Conservation (phyloP, 2,113 vertebrate species). For the Planiliza haematocheilus region DNA sequence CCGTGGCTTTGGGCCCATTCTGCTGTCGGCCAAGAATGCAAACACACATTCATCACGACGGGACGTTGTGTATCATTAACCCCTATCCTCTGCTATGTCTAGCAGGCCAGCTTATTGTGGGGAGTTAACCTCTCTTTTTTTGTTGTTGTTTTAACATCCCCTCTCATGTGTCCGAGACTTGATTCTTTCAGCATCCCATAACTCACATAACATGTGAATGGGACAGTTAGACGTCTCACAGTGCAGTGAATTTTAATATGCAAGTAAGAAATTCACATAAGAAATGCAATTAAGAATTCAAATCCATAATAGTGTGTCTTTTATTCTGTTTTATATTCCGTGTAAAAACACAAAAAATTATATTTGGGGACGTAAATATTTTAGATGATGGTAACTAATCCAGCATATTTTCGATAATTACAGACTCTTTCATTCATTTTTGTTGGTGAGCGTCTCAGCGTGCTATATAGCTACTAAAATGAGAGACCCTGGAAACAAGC, state of each 20-base stretch:
- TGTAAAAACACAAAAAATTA: neutral
- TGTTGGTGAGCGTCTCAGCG: neutral
- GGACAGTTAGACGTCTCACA: slow-evolving; percentile 6
- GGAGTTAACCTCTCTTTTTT: slow-evolving; percentile 52
- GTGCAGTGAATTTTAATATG: slow-evolving; percentile 35
- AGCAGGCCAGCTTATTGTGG: slow-evolving; percentile 41
- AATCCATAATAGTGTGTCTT: neutral
- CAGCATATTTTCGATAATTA: slow-evolving; percentile 5
- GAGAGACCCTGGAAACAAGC: slow-evolving; percentile 28
- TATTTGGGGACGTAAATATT: neutral
- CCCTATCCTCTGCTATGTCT: slow-evolving; percentile 61
- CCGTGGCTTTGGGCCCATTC: slow-evolving; percentile 69
- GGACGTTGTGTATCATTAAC: slow-evolving; percentile 69
- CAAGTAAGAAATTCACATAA: neutral
- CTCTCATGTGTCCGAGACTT: slow-evolving; percentile 67
- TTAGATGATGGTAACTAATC: neutral
- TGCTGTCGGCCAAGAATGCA: slow-evolving; percentile 80
- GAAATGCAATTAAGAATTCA: too few relatives aligned
- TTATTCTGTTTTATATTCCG: neutral
- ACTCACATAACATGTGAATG: slow-evolving; percentile 43
- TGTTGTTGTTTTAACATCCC: slow-evolving; percentile 65
- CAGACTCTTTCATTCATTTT: slow-evolving; percentile 14
- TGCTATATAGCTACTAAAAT: neutral
- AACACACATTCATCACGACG: slow-evolving; percentile 81
- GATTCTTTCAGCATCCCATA: slow-evolving; percentile 74